Evolutionary conservation across 2,888 invertebrate genomes (phyloP).

Genomic region (Chaitophorus viminalis): DNA sequence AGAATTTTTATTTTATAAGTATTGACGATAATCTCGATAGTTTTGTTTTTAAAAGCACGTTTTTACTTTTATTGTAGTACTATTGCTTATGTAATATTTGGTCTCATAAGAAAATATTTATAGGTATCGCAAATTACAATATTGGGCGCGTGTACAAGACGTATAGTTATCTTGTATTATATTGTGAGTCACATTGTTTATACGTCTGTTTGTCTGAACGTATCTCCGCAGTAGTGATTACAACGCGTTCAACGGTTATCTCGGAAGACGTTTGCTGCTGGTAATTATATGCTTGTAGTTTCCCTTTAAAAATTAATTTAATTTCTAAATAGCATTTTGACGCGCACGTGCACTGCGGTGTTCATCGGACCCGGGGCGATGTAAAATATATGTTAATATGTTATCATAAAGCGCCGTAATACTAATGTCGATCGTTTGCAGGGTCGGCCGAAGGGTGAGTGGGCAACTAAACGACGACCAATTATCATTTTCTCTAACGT

Average conservation of each 20-base stretch:
- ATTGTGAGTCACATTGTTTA: too few relatives aligned
- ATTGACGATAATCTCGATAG: too few relatives aligned
- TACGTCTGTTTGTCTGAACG: not conserved
- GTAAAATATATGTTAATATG: constrained; percentile 21
- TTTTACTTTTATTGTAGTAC: too few relatives aligned
- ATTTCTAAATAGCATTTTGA: constrained; percentile 36
- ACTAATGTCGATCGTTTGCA: constrained; percentile 43
- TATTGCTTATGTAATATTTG: too few relatives aligned
- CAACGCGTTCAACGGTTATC: too few relatives aligned
- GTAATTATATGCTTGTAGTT: not conserved
- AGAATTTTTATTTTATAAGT: too few relatives aligned
- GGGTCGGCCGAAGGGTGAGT: constrained; percentile 6
- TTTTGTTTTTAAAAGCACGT: too few relatives aligned
- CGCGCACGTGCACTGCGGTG: constrained; percentile 11
- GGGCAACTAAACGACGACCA: constrained; percentile 36
- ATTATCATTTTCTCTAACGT: constrained; percentile 40
- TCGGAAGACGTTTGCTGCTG: too few relatives aligned
- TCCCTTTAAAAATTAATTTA: constrained; percentile 47
- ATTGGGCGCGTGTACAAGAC: too few relatives aligned
- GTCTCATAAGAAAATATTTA: too few relatives aligned
- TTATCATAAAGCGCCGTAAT: constrained; percentile 26
- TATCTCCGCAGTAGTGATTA: not conserved
- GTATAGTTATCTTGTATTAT: too few relatives aligned
- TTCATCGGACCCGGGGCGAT: not conserved
- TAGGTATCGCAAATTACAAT: too few relatives aligned